Evolutionary conservation across 2,888 invertebrate species (phyloP), one percentile per base, ranked within the genome.

Genomic region (Sesia bembeciformis): DNA sequence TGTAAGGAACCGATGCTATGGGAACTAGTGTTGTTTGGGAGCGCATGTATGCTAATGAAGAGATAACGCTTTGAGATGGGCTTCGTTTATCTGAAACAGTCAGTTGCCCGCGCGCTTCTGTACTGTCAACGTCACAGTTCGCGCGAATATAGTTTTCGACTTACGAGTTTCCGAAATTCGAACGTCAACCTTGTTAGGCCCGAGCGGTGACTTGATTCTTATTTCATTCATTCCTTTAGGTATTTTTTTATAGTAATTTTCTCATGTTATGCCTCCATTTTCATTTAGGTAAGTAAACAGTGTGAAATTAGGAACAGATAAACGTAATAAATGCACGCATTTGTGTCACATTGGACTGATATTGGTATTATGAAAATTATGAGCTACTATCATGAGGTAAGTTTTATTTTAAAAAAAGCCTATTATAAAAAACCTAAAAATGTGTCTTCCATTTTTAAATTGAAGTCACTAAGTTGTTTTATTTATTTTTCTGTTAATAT

Each of bases 101-200:
- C 84, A 88, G 88, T 89, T 76, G 82, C 75, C 74, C 80, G 84
- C 86, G 86, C 84, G 86, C 86, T 74, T 76, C 71, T 74, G 77
- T 68, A 75, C 72, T 74, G 82, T 71, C 74, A 78, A 79, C 79
- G 78, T 80, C 77, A 81, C 68, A 64, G 60, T 63, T 60, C 65
- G 62, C 68, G 62, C 63, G 60, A 56, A 55, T 49, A 40, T 52
- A 23, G 59, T 57, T 66, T 23, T 23, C 23, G 23, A 23, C 2
- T 23, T 23, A 23, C 23, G 23, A 23, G 23, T 23, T 23, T 23
- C 69, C 63, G 60, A 64, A 66, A 61, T 66, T 64, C 60, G 63
- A 50, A 51, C 54, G 8, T 8, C 8, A 38, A 50, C 23, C 23
- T 23, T 23, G 23, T 23, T 23, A 23, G 23, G 2, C 49, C 23